These are phyloP conservation scores for Indri indri DNA, from an alignment of 2,113 vertebrate genomes.

Conservation along the genomic window DNA sequence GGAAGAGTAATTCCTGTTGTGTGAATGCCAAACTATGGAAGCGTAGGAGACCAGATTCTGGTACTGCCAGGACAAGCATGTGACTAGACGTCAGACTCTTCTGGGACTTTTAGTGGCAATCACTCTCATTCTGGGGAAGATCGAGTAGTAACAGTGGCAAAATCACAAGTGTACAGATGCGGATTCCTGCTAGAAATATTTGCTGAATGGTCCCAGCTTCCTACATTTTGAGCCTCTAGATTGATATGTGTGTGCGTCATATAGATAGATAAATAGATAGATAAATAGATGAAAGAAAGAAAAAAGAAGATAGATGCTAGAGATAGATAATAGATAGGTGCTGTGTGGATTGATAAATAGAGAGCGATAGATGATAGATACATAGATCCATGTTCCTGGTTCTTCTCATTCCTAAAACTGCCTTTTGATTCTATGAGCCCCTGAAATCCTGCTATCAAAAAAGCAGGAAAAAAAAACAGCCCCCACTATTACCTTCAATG, in stretches of 20 bases:
- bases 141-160: too few relatives aligned
- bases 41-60: background rate
- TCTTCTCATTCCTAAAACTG: background rate
- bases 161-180: background rate
- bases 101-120: background rate
- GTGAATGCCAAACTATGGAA: background rate
- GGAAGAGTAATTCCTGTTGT: background rate
- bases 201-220: background rate
- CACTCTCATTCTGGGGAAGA: background rate
- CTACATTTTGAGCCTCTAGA: background rate
- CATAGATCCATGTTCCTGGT: background rate
- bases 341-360: background rate
- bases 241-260: background rate
- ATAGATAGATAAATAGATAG: background rate
- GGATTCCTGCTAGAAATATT: background rate
- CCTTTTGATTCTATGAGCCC: background rate
- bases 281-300: background rate
- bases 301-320: background rate
- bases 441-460: slow-evolving; percentile 15
- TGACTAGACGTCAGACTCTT: background rate
- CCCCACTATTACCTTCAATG: background rate
- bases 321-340: background rate
- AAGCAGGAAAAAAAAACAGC: background rate
- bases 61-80: background rate
- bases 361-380: background rate